Conservation (phyloP, 2,113 vertebrate genomes). For the Ibidorhyncha struthersii region DNA sequence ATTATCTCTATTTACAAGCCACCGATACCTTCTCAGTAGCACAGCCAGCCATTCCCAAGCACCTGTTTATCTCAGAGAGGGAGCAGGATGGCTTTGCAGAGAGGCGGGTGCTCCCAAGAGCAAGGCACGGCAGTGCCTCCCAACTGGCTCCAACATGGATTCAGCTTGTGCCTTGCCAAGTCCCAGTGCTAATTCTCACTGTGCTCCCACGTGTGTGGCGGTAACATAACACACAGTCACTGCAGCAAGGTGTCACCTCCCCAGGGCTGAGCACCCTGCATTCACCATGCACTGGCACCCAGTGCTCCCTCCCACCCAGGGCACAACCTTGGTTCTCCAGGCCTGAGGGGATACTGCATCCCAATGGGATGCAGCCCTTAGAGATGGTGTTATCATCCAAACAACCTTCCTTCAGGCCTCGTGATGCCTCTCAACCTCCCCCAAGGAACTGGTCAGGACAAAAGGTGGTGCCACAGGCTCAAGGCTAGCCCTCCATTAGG, state of each 20-base stretch:
- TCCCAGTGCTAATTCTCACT: not conserved
- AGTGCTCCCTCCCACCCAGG: not conserved
- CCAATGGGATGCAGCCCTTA: not conserved
- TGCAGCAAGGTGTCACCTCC: not conserved
- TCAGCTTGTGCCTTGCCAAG: not conserved
- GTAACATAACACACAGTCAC: accelerated
- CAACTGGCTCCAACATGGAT: accelerated
- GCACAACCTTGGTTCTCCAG: not conserved
- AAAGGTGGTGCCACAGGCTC: not conserved
- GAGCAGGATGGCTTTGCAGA: not conserved
- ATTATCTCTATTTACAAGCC: not conserved
- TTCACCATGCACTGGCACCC: not conserved
- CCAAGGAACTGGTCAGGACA: not conserved
- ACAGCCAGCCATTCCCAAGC: not conserved
- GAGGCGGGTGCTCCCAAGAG: not conserved
- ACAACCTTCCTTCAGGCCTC: not conserved
- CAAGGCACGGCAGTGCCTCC: not conserved
- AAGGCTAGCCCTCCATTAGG: not conserved
- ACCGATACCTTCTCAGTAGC: not conserved
- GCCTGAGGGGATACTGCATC: not conserved
- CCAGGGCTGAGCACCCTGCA: not conserved
- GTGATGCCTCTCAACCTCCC: not conserved
- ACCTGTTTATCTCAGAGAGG: not conserved
- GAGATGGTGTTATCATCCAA: not conserved
- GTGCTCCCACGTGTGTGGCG: accelerated